phyloP scores from a whole-genome alignment of 2,888 invertebrate species.

The Drosophila colorata region DNA sequence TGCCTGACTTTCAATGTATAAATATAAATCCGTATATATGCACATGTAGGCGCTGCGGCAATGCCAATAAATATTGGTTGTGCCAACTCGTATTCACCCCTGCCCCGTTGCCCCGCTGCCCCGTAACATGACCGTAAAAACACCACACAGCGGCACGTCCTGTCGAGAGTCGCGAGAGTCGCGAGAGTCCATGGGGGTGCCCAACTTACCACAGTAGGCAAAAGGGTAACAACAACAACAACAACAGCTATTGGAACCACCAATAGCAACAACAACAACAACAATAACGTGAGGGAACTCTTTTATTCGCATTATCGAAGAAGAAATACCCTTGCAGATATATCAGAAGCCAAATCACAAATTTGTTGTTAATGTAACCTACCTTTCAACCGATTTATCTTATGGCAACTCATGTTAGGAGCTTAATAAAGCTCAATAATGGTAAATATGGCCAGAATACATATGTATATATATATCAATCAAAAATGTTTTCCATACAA shows the following conservation, averaged over 20 bases:
- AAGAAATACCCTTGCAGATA: background rate
- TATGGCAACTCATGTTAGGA: too few relatives aligned
- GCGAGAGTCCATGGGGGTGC: conserved; percentile 66
- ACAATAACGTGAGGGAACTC: background rate
- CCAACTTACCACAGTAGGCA: conserved; percentile 35
- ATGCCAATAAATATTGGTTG: conserved; percentile 55
- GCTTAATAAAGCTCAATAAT: too few relatives aligned
- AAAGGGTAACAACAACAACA: conserved; percentile 55
- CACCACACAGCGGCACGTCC: conserved; percentile 63
- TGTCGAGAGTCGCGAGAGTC: conserved; percentile 36
- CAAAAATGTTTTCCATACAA: too few relatives aligned
- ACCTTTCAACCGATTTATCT: background rate
- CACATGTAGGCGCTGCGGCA: conserved; percentile 22
- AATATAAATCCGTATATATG: background rate
- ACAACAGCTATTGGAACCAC: conserved; percentile 36
- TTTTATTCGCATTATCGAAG: background rate
- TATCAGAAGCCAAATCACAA: too few relatives aligned
- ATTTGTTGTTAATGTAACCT: too few relatives aligned
- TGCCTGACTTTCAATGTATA: conserved; percentile 47
- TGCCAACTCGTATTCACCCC: conserved; percentile 36
- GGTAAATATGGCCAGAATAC: too few relatives aligned
- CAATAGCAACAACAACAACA: conserved; percentile 36
- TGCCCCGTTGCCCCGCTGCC: background rate
- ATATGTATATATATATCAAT: too few relatives aligned
- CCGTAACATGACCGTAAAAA: conserved; percentile 75